These are phyloP conservation scores for Fulmarus glacialis DNA, from an alignment of 2,113 vertebrate genomes.

Conservation along the genomic window DNA sequence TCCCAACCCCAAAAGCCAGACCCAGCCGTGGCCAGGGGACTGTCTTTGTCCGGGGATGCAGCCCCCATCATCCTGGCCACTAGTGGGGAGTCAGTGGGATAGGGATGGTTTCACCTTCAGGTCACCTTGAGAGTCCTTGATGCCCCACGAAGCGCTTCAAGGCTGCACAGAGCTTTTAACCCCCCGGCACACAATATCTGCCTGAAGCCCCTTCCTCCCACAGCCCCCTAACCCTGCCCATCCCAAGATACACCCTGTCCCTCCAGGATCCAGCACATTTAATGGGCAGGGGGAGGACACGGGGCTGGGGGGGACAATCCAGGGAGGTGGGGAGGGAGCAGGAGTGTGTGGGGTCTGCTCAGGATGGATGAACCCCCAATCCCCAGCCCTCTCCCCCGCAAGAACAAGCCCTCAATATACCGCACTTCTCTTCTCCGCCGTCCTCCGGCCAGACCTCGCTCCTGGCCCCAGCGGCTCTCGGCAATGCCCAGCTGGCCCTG, in stretches of 20 bases:
- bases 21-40: neutral
- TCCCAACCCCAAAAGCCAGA: neutral
- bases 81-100: accelerated
- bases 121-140: constrained; percentile 37
- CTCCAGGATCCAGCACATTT: neutral
- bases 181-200: neutral
- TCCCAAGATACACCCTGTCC: neutral
- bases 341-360: neutral
- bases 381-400: neutral
- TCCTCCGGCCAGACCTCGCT: neutral
- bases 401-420: neutral
- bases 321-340: neutral
- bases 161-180: neutral
- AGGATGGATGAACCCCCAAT: neutral
- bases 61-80: accelerated
- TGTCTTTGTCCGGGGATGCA: neutral
- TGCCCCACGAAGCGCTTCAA: accelerated
- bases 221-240: neutral
- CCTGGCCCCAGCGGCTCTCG: neutral
- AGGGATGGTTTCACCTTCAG: constrained; percentile 20
- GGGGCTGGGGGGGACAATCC: accelerated
- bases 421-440: neutral
- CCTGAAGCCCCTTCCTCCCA: neutral
- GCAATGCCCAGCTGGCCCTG: neutral
- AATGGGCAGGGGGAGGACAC: neutral